Evolutionary conservation across 1,140 invertebrate genomes (phyloP).

Genomic region (Anthonomus grandis): DNA sequence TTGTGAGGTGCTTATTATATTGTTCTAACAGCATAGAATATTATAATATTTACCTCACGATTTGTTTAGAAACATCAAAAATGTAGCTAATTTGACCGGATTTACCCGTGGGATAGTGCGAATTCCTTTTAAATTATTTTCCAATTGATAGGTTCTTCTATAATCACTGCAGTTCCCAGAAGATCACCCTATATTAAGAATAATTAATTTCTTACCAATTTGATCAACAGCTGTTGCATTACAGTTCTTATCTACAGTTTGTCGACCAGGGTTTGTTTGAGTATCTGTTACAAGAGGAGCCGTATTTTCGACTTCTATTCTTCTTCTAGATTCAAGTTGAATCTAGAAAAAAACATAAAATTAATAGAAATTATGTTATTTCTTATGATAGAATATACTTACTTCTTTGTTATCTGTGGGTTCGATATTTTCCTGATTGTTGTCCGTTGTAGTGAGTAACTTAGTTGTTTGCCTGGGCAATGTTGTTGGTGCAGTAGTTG

Average conservation of each 20-base stretch:
- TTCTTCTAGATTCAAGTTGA: slow-evolving; percentile 48
- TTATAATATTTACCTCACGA: no score
- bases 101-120: no score
- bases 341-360: slow-evolving; percentile 27
- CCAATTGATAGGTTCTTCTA: no score
- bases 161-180: no score
- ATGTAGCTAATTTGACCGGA: no score
- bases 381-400: slow-evolving; percentile 10
- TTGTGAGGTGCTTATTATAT: no score
- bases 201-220: no score
- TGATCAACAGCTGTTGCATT: slow-evolving; percentile 59
- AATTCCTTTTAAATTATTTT: no score
- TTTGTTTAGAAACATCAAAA: no score
- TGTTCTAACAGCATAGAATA: no score
- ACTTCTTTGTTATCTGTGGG: slow-evolving; percentile 64
- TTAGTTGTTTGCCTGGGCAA: slow-evolving; percentile 50
- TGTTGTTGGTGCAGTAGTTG: slow-evolving; percentile 48
- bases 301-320: slow-evolving; percentile 53
- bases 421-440: slow-evolving; percentile 74
- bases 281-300: slow-evolving; percentile 52
- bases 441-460: slow-evolving; percentile 50
- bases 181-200: no score
- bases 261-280: slow-evolving; percentile 42
- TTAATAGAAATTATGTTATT: neutral
- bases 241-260: slow-evolving; percentile 64